Evolutionary conservation across 2,888 invertebrate genomes (phyloP).

Genomic region (Orchesellides sinensis): DNA sequence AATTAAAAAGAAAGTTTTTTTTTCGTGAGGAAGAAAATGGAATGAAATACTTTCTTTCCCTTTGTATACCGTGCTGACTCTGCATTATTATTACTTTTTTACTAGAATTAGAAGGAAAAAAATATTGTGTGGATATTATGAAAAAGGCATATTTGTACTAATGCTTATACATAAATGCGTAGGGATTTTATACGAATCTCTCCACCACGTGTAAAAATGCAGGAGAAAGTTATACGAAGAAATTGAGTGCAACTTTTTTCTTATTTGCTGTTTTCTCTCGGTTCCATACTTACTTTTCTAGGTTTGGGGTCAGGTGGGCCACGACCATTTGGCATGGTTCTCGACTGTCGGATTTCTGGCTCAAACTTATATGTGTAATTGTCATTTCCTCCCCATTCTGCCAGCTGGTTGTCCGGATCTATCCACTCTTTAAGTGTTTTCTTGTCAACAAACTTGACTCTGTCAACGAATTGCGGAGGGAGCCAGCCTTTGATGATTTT

Average conservation of each 20-base stretch:
- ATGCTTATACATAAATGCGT: too few relatives aligned
- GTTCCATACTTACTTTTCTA: constrained; percentile 46
- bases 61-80: constrained; percentile 34
- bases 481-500: constrained; percentile 92
- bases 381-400: constrained; percentile 88
- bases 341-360: constrained; percentile 79
- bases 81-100: constrained; percentile 26
- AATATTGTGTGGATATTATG: too few relatives aligned
- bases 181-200: too few relatives aligned
- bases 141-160: too few relatives aligned
- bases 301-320: constrained; percentile 61
- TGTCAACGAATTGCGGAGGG: constrained; percentile 91
- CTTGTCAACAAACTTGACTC: constrained; percentile 90
- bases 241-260: constrained; percentile 26
- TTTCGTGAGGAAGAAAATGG: constrained; percentile 8
- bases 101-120: too few relatives aligned
- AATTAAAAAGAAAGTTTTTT: background rate
- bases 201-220: too few relatives aligned
- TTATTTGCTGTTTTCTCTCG: constrained; percentile 35
- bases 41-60: constrained; percentile 29
- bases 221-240: too few relatives aligned
- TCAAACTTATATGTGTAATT: constrained; percentile 85
- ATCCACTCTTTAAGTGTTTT: constrained; percentile 86
- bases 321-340: constrained; percentile 56
- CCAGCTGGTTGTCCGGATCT: constrained; percentile 83